A percentile compares a stretch with the other conserved stretches of the same genome.
phyloP scores from a whole-genome alignment of 37 sponge, comb jelly and placozoan species.

The Cliona cf. orientalis region DNA sequence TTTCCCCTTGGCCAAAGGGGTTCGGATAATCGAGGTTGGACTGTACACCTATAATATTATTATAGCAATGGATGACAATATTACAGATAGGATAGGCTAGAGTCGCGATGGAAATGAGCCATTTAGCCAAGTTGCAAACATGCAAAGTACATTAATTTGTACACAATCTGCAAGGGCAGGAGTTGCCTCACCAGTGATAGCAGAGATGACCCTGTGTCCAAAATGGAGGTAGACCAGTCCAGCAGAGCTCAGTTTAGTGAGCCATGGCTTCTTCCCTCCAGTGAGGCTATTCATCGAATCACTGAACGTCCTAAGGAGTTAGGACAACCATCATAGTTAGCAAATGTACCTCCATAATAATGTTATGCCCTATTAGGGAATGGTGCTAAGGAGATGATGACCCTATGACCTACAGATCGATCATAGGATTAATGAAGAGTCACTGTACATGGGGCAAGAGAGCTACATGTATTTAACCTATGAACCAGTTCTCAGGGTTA shows the following conservation, averaged over 20 bases:
- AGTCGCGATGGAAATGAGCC: too few relatives aligned
- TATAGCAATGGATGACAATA: neutral
- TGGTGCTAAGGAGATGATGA: too few relatives aligned
- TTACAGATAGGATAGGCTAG: neutral
- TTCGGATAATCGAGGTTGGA: too few relatives aligned
- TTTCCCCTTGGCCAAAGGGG: too few relatives aligned
- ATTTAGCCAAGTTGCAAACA: too few relatives aligned
- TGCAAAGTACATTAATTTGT: too few relatives aligned
- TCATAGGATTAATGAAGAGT: too few relatives aligned
- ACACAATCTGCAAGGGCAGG: neutral
- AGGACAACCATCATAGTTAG: neutral
- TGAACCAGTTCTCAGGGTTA: too few relatives aligned
- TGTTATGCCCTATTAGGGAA: too few relatives aligned
- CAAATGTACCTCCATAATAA: neutral
- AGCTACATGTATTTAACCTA: too few relatives aligned
- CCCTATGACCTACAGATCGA: too few relatives aligned
- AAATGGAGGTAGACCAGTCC: constrained; percentile 92
- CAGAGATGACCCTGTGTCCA: constrained; percentile 72
- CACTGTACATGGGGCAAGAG: too few relatives aligned
- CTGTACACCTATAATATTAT: neutral
- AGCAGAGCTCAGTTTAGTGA: constrained; percentile 96
- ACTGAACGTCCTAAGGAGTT: constrained; percentile 63
- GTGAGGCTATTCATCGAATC: constrained; percentile 80
- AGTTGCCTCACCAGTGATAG: constrained; percentile 41
- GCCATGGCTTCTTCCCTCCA: constrained; percentile 64